Evolutionary conservation across 2,888 invertebrate species (phyloP), one percentile per base, ranked within the genome.

Genomic region (Arge pagana): DNA sequence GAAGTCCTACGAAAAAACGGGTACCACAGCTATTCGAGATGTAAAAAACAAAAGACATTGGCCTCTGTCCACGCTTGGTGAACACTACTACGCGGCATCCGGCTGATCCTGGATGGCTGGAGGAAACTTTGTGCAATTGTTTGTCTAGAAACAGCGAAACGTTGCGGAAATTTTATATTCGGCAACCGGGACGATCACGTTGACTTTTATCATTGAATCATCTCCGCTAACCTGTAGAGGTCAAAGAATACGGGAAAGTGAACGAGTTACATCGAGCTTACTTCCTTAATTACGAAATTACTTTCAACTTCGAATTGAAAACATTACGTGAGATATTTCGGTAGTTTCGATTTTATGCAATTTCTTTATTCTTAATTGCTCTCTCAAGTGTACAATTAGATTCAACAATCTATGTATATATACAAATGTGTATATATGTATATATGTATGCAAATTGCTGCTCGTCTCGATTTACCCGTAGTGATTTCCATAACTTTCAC

Each of bases 291-390:
- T 45, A 45, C 33, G 23, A 33, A 11, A 31, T n/a, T 45, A 24
- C 45, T 33, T 45, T 33, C 33, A 33, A 33, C 23, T 45, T 23
- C 3, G 35, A 35, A 45, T 45, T 45, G 33, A 30, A 10, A 23
- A 8, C 35, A 24, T 45, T 45, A 45, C 45, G 45, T 45, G 30
- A 19, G 33, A 7, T 39, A 33, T 31, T 35, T 45, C 30, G 7
- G 28, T 42, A 30, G 45, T 45, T 45, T 45, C 45, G 35, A 45
- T 45, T 45, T 45, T 31, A 45, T 45, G 31, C 45, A 45, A 45
- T 45, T 45, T 45, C 45, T 33, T 45, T 39, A 10, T 31, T 23
- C 19, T 33, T 35, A 45, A 45, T 45, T 33, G 15, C 45, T 45
- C 5, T 23, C 24, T 45, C 31, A 23, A 45, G 33, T 45, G n/a